These are phyloP conservation scores for Chrysolina haemoptera DNA, from an alignment of 2,888 invertebrate species.

Conservation along the genomic window DNA sequence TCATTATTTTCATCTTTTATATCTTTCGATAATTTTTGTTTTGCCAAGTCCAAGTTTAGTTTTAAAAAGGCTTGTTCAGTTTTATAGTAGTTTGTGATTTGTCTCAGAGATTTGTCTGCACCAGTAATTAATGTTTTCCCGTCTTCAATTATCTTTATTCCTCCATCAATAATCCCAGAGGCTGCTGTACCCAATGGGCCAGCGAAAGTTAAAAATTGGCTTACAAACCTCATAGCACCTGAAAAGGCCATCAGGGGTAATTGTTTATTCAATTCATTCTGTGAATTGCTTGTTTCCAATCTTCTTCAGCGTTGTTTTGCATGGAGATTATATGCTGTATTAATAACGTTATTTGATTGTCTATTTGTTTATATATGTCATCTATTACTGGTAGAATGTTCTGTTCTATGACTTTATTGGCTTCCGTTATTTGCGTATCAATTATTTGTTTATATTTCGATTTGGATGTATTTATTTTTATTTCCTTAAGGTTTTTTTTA, in stretches of 20 bases:
- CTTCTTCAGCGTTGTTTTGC: neutral
- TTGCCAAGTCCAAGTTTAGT: neutral
- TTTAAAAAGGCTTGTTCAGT: neutral
- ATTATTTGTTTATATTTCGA: neutral
- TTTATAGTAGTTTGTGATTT: neutral
- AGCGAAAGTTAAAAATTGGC: neutral
- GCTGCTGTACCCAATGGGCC: neutral
- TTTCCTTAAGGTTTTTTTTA: neutral
- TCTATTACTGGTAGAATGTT: neutral
- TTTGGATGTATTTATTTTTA: neutral
- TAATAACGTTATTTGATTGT: neutral
- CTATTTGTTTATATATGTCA: neutral
- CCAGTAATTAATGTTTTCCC: neutral
- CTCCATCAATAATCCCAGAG: neutral
- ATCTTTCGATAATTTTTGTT: neutral
- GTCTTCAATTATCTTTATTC: neutral
- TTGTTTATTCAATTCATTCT: neutral
- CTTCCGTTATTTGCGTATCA: neutral
- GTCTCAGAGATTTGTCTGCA: neutral
- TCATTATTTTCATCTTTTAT: neutral
- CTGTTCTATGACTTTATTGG: neutral
- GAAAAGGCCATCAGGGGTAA: neutral
- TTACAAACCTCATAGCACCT: neutral
- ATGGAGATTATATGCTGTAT: neutral
- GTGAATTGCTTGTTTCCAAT: neutral